Percentiles rank a stretch among this genome's conserved stretches.
Conservation (phyloP, 2,888 invertebrate genomes). For the Meta bourneti region DNA sequence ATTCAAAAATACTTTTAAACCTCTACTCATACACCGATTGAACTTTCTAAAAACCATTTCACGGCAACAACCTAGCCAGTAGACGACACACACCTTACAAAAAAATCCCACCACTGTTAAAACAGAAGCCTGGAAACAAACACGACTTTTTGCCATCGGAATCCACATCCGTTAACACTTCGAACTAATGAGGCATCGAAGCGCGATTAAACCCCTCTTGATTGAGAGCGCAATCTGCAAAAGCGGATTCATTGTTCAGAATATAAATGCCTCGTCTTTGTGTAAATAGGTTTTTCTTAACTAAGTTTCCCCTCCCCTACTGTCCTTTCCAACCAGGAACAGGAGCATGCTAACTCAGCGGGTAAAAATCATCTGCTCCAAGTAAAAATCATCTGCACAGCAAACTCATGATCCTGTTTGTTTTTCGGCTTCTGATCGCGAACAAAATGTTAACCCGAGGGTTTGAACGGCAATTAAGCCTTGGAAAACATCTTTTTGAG, state of each 20-base stretch:
- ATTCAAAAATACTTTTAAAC: too few relatives aligned
- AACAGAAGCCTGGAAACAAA: too few relatives aligned
- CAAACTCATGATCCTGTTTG: constrained; percentile 8
- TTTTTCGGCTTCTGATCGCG: constrained; percentile 8
- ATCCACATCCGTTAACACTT: too few relatives aligned
- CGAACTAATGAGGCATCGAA: neutral
- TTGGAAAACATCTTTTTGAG: constrained; percentile 30
- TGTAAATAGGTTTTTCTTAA: constrained; percentile 6
- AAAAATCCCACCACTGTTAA: too few relatives aligned
- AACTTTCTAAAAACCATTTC: too few relatives aligned
- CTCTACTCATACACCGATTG: too few relatives aligned
- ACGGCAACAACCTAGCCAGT: too few relatives aligned
- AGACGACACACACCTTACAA: too few relatives aligned
- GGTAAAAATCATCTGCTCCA: neutral
- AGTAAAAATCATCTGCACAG: constrained; percentile 8
- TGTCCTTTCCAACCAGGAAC: neutral
- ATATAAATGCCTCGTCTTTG: neutral
- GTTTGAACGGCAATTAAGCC: constrained; percentile 34
- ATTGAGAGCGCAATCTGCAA: neutral
- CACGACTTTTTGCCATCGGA: too few relatives aligned
- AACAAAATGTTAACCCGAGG: constrained; percentile 6
- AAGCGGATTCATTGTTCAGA: constrained; percentile 5
- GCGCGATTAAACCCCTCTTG: neutral
- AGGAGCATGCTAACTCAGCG: neutral
- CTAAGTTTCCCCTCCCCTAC: neutral